Percentiles rank a stretch among this genome's conserved stretches.
Conservation (phyloP, 2,888 invertebrate species). For the Arrhopalites spinosus region DNA sequence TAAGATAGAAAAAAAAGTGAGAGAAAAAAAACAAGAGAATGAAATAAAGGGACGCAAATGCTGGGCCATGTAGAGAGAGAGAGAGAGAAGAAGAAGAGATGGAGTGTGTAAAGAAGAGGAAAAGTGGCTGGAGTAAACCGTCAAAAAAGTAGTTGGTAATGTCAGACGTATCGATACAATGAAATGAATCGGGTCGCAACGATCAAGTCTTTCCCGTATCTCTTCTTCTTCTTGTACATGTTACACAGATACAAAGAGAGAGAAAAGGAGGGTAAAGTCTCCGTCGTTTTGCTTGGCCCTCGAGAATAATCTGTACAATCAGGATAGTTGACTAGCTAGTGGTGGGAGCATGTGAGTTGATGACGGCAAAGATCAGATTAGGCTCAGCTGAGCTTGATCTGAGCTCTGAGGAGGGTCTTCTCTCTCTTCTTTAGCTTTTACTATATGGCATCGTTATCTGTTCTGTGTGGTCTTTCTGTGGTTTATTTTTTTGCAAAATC, state of each 20-base stretch:
- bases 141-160: conserved; percentile 17
- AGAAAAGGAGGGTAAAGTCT: too few relatives aligned
- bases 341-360: conserved; percentile 38
- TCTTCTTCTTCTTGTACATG: too few relatives aligned
- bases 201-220: conserved; percentile 18
- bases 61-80: not conserved
- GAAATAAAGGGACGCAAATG: not conserved
- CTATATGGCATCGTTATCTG: conserved; percentile 19
- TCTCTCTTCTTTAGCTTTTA: conserved; percentile 27
- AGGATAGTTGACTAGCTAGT: conserved; percentile 23
- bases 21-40: not conserved
- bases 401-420: not conserved
- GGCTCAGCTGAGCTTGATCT: conserved; percentile 18
- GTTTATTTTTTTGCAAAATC: conserved; percentile 54
- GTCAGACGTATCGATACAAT: conserved; percentile 36
- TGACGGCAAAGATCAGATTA: conserved; percentile 51
- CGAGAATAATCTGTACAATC: conserved; percentile 52
- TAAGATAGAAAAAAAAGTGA: not conserved
- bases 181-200: conserved; percentile 37
- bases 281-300: too few relatives aligned
- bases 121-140: conserved; percentile 2
- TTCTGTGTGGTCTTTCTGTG: conserved; percentile 41
- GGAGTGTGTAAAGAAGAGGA: not conserved
- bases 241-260: too few relatives aligned
- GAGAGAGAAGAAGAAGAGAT: not conserved